Percentiles rank a stretch among this genome's conserved stretches.
These are phyloP conservation scores for Astyanax mexicanus DNA, from an alignment of 2,797 vertebrate genomes.

Conservation along the genomic window DNA sequence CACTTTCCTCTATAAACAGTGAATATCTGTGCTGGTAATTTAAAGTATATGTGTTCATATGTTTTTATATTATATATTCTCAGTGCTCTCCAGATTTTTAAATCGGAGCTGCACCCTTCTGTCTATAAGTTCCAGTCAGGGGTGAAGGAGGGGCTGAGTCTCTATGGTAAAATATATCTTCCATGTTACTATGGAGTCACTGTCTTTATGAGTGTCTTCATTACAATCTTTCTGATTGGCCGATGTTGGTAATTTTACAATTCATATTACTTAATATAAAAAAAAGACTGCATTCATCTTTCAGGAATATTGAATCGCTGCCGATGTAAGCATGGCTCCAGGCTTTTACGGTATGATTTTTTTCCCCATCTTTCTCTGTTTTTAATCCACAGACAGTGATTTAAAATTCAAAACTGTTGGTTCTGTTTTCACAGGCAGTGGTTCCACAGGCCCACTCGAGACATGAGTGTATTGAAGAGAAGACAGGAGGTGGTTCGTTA, in stretches of 20 bases:
- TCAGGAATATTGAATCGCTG: constrained; percentile 93
- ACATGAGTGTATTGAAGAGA: constrained; percentile 83
- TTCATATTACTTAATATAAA: background rate
- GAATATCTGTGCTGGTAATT: background rate
- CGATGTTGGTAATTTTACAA: background rate
- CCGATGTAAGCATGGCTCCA: constrained; percentile 90
- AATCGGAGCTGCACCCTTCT: constrained; percentile 93
- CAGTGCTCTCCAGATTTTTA: constrained; percentile 96
- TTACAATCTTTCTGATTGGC: background rate
- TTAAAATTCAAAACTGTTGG: constrained; percentile 5
- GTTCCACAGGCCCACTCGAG: constrained; percentile 90
- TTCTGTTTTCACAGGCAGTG: constrained; percentile 78
- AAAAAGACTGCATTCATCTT: constrained; percentile 46
- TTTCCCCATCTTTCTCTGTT: background rate
- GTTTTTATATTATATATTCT: constrained; percentile 10
- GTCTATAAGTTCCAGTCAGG: constrained; percentile 93
- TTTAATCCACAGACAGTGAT: background rate
- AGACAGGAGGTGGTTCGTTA: constrained; percentile 94
- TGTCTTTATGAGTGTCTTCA: background rate
- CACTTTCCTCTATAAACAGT: background rate
- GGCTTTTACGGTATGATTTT: constrained; percentile 81
- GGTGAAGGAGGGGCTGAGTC: constrained; percentile 95
- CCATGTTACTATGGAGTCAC: background rate
- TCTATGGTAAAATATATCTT: constrained; percentile 81
- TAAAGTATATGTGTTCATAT: background rate